Evolutionary conservation across 2,888 invertebrate genomes (phyloP).

Genomic region (Agapetus fuscipes): DNA sequence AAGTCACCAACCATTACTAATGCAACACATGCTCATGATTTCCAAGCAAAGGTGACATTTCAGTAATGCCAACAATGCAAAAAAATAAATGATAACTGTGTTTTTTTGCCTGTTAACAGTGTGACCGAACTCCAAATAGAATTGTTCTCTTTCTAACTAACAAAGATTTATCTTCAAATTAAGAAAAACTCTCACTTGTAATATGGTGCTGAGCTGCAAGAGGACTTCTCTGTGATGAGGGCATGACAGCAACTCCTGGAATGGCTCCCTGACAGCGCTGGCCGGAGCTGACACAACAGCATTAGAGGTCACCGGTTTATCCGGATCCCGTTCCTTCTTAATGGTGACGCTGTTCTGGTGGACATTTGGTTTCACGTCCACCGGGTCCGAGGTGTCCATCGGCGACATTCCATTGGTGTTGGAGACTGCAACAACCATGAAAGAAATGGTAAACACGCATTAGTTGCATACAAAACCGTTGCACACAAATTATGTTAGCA

Average conservation of each 20-base stretch:
- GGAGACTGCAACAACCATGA: slow-evolving; percentile 7
- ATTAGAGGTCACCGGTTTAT: slow-evolving; percentile 31
- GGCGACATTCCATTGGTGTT: slow-evolving; percentile 19
- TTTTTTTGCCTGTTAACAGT: no score
- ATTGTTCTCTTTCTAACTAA: no score
- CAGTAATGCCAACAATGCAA: no score
- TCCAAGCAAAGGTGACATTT: no score
- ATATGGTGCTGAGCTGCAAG: slow-evolving; percentile 65
- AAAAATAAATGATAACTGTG: no score
- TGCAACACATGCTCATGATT: no score
- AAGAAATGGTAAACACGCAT: neutral
- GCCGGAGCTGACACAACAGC: slow-evolving; percentile 27
- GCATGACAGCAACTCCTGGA: slow-evolving; percentile 79
- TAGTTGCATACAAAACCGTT: no score
- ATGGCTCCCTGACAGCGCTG: slow-evolving; percentile 56
- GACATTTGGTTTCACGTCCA: slow-evolving; percentile 21
- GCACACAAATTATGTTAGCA: no score
- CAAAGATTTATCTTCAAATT: no score
- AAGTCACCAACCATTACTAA: no score
- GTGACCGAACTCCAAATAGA: no score
- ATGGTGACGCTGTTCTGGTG: slow-evolving; percentile 24
- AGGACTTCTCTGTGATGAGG: slow-evolving; percentile 83
- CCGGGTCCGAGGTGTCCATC: slow-evolving; percentile 8
- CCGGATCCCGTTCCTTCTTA: slow-evolving; percentile 15
- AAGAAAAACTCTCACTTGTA: slow-evolving; percentile 60